Base-by-base conservation (phyloP, 2,797 vertebrate genomes). In the Argyrosomus regius region DNA sequence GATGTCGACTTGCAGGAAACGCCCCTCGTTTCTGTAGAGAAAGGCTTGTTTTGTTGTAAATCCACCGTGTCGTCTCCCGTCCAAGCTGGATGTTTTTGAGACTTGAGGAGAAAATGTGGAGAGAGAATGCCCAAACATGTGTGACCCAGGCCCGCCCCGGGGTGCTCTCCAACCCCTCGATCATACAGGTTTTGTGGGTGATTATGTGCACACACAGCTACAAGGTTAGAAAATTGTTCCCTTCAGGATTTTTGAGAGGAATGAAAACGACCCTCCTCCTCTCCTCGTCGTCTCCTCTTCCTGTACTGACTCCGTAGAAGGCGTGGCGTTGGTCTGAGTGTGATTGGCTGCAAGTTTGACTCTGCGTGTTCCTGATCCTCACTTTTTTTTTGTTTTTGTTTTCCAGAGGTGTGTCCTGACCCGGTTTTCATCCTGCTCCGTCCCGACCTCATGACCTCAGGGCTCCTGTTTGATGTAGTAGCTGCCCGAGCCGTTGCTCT, bases 391-490 rank as follows among this genome's bases (percentile, higher is more conserved):
- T 22, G 39, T 31, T 31, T 50, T 5, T 54, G 62, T 16, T 73
- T 49, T 46, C 67, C 64, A 69, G 76, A 80, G 26, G 64, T 67
- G 48, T 18, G 52, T 75, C 78, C 56, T 41, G 63, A 63, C 62
- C 76, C 5, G 1, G 10, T 22, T 45, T 39, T 64, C 6, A 49
- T 70, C 48, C 69, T 39, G 62, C 31, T 78, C 58, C 3, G 31
- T 68, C 59, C 58, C 1, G 16, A 64, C 64, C 48, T 8, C 1
- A 4, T 28, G 63, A 60, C 86, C 84, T 98, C 93, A 99, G 10
- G 98, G 98, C 77, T 99, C 97, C 79, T 99, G 98, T 93, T 98
- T 98, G 94, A 98, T 98, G 95, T 97, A 98, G 94, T 97, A 98
- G 95, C 96, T 97, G 95, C 97, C 97, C 6, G 97, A 98, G 90